Evolutionary conservation across 2,888 invertebrate species (phyloP).

Genomic region (Drosophila pseudotalamancana): DNA sequence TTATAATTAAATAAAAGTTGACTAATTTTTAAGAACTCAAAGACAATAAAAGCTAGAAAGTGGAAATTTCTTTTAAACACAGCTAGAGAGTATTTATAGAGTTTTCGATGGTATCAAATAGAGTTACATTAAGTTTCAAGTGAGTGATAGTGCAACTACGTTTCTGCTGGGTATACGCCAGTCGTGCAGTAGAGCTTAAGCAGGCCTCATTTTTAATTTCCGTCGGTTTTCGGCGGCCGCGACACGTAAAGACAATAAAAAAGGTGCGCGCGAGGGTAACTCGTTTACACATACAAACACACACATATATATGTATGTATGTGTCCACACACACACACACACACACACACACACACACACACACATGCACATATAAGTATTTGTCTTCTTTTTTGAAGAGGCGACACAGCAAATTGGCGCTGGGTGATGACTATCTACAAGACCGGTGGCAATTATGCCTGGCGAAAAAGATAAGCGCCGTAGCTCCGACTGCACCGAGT

Average conservation of each 20-base stretch:
- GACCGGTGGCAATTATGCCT: constrained; percentile 80
- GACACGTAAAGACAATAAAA: constrained; percentile 81
- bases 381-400: constrained; percentile 11
- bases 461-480: constrained; percentile 25
- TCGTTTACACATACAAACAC: constrained; percentile 21
- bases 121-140: not conserved
- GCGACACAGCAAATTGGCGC: constrained; percentile 69
- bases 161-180: constrained; percentile 13
- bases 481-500: not conserved
- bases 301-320: not conserved
- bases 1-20: too few species aligned
- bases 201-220: constrained; percentile 13
- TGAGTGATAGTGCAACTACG: not conserved
- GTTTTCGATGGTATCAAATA: not conserved
- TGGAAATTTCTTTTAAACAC: not conserved
- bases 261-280: constrained; percentile 81
- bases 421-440: constrained; percentile 77
- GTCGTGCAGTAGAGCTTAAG: not conserved
- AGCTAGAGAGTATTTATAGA: too few species aligned
- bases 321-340: not conserved
- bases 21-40: not conserved
- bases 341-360: not conserved
- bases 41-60: not conserved
- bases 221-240: constrained; percentile 68
- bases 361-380: not conserved